Conservation (phyloP, 2,888 invertebrate species). For the Allolobophora icterica region DNA sequence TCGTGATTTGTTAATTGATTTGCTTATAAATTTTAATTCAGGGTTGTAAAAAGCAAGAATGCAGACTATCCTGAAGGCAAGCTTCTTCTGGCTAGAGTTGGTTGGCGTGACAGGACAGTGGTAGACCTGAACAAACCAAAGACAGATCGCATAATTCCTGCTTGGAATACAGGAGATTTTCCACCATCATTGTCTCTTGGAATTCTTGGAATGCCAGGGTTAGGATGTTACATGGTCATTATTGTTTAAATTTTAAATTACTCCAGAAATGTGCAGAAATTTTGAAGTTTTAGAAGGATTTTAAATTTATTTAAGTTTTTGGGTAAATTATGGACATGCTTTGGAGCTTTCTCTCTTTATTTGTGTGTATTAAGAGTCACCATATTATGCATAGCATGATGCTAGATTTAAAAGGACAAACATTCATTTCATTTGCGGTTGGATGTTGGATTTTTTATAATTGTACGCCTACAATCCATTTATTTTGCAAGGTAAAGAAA, state of each 20-base stretch:
- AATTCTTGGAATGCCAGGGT: conserved; percentile 78
- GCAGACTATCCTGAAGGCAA: conserved; percentile 73
- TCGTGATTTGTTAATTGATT: background rate
- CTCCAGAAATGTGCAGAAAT: background rate
- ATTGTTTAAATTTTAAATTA: background rate
- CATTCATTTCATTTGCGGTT: background rate
- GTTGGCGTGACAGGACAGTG: conserved; percentile 69
- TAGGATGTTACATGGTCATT: background rate
- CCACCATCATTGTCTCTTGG: conserved; percentile 75
- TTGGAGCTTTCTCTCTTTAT: no score
- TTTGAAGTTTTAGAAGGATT: background rate
- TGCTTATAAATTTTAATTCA: conserved; percentile 55
- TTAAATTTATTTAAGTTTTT: background rate
- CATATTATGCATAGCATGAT: background rate
- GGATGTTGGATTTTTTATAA: no score
- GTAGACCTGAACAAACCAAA: conserved; percentile 31
- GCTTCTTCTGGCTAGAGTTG: conserved; percentile 72
- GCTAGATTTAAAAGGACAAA: background rate
- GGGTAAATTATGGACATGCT: background rate
- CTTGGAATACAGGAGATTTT: conserved; percentile 65
- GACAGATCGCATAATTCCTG: conserved; percentile 8
- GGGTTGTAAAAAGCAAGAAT: conserved; percentile 75
- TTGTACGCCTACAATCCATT: background rate
- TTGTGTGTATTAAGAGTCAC: background rate
- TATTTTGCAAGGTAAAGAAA: background rate